Conservation (phyloP, 2,888 invertebrate species). For the Geophilus truncorum region DNA sequence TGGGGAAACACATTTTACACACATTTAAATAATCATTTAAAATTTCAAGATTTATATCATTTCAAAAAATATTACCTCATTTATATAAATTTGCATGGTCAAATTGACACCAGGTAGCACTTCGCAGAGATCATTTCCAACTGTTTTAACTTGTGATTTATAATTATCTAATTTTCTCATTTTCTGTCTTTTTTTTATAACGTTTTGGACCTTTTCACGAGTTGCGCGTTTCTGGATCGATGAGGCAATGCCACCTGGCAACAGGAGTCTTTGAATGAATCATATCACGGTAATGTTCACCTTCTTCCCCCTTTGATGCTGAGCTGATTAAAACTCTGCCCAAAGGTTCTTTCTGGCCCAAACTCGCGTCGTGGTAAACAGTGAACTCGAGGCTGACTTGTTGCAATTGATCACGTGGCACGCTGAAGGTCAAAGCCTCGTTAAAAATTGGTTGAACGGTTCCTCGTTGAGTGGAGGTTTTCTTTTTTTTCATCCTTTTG, state of each 20-base stretch:
- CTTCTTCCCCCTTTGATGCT: constrained; percentile 36
- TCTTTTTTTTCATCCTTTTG: constrained; percentile 54
- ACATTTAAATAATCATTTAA: background rate
- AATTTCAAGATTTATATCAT: background rate
- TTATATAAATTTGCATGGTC: background rate
- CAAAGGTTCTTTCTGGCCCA: constrained; percentile 55
- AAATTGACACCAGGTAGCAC: background rate
- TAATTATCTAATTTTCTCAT: too few relatives aligned
- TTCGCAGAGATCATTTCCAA: background rate
- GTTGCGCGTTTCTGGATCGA: constrained; percentile 31
- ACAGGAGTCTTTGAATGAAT: constrained; percentile 35
- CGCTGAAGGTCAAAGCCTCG: constrained; percentile 54
- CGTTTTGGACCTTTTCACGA: background rate
- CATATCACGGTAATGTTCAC: constrained; percentile 36
- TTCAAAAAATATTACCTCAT: background rate
- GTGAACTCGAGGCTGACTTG: constrained; percentile 57
- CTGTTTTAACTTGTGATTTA: too few relatives aligned
- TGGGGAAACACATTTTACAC: too few relatives aligned
- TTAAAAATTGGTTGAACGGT: constrained; percentile 54
- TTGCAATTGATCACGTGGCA: constrained; percentile 55
- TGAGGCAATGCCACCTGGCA: constrained; percentile 36
- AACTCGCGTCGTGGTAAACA: constrained; percentile 59
- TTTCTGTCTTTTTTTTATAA: background rate
- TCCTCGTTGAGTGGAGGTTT: constrained; percentile 53
- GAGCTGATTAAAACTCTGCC: constrained; percentile 56